Evolutionary conservation across 2,797 vertebrate genomes (phyloP).

Genomic region (Enteromius anoplus): DNA sequence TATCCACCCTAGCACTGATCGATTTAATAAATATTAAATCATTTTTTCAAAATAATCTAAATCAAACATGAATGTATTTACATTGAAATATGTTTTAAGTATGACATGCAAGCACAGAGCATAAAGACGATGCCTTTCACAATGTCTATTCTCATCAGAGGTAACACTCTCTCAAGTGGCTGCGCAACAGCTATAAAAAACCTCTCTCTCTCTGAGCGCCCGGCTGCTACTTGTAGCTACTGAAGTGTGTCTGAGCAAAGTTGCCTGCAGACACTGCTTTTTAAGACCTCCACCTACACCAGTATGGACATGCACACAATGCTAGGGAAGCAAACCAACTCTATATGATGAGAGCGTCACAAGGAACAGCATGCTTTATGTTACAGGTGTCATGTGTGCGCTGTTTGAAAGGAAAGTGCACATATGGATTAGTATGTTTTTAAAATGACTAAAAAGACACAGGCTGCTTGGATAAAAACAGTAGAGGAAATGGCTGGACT

Average conservation of each 20-base stretch:
- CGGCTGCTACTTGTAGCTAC: slow-evolving; percentile 62
- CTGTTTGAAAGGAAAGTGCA: neutral
- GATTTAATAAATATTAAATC: neutral
- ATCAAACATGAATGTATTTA: neutral
- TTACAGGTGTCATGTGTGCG: slow-evolving; percentile 28
- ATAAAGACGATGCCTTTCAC: neutral
- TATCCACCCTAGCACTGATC: neutral
- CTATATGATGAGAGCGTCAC: slow-evolving; percentile 15
- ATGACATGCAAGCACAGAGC: neutral
- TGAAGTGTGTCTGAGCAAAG: slow-evolving; percentile 48
- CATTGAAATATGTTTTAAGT: neutral
- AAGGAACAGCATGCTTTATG: neutral
- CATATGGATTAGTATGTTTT: neutral
- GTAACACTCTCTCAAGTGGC: slow-evolving; percentile 58
- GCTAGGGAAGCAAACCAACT: slow-evolving; percentile 17
- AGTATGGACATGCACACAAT: slow-evolving; percentile 25
- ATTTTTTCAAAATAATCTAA: neutral
- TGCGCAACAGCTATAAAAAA: slow-evolving; percentile 55
- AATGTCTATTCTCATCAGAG: slow-evolving; percentile 50
- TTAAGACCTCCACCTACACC: slow-evolving; percentile 42
- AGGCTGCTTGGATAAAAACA: slow-evolving; percentile 9
- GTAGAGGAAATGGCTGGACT: slow-evolving; percentile 3
- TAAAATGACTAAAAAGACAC: slow-evolving; percentile 9
- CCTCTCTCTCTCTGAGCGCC: slow-evolving; percentile 28
- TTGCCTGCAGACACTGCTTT: slow-evolving; percentile 46